phyloP scores from a whole-genome alignment of 2,113 vertebrate species.

The Sapayoa aenigma region DNA sequence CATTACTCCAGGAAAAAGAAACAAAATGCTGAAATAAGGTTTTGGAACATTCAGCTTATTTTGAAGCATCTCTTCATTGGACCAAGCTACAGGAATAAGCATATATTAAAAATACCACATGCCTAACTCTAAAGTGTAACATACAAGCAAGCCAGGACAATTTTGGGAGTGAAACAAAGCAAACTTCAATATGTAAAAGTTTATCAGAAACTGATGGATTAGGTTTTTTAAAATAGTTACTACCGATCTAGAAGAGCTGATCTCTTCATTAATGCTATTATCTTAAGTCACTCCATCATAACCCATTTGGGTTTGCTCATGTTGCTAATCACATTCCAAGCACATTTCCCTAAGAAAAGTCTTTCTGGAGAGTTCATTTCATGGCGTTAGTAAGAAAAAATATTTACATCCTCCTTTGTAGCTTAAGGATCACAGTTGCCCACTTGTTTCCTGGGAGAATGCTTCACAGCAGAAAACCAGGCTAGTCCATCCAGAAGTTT shows the following conservation, averaged over 20 bases:
- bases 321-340: neutral
- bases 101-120: neutral
- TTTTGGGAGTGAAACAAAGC: neutral
- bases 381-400: neutral
- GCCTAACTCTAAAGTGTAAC: neutral
- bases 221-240: neutral
- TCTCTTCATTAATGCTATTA: neutral
- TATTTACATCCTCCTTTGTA: neutral
- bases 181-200: neutral
- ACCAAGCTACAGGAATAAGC: neutral
- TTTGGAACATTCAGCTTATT: neutral
- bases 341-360: neutral
- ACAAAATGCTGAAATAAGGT: neutral
- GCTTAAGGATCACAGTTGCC: neutral
- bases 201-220: neutral
- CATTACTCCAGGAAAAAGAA: neutral
- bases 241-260: neutral
- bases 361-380: neutral
- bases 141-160: neutral
- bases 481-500: neutral
- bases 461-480: neutral
- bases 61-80: neutral
- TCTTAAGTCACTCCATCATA: neutral
- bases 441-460: neutral
- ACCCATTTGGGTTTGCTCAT: neutral